A percentile compares a stretch with the other conserved stretches of the same genome.
Evolutionary conservation across 2,113 vertebrate species (phyloP).

Genomic region (Otus sunia): DNA sequence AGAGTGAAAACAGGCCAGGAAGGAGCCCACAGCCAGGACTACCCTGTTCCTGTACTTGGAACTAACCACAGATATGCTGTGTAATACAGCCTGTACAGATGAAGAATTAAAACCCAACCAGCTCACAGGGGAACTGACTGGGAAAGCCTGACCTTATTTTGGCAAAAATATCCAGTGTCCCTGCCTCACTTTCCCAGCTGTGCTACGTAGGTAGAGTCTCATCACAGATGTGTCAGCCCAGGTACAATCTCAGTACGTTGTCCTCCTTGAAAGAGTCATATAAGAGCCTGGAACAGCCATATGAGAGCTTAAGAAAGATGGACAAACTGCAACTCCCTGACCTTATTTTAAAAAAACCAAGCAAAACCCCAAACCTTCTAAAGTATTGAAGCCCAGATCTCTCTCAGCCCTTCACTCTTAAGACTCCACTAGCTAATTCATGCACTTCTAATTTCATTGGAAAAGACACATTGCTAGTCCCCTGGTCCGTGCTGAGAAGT

Average conservation of each 20-base stretch:
- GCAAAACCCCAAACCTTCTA: neutral
- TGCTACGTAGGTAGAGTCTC: rapidly evolving
- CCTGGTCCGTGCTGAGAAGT: neutral
- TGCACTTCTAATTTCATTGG: neutral
- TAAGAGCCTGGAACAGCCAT: rapidly evolving
- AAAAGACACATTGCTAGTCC: neutral
- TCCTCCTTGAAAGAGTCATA: neutral
- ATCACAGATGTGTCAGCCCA: neutral
- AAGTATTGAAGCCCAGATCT: neutral
- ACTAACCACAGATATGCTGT: neutral
- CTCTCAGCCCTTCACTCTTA: neutral
- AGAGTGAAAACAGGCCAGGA: neutral
- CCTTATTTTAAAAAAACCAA: neutral
- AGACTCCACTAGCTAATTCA: neutral
- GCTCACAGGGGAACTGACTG: neutral
- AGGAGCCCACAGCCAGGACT: neutral
- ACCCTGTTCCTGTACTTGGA: neutral
- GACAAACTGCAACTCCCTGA: neutral
- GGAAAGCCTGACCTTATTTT: neutral
- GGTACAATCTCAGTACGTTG: rapidly evolving
- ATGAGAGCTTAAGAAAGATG: neutral
- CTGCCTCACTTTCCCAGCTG: neutral
- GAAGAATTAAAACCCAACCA: neutral
- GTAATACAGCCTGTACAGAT: neutral
- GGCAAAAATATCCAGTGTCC: neutral